Percentiles rank a stretch among this genome's conserved stretches.
phyloP scores from a whole-genome alignment of 2,797 vertebrate genomes.

The Monodelphis domestica region DNA sequence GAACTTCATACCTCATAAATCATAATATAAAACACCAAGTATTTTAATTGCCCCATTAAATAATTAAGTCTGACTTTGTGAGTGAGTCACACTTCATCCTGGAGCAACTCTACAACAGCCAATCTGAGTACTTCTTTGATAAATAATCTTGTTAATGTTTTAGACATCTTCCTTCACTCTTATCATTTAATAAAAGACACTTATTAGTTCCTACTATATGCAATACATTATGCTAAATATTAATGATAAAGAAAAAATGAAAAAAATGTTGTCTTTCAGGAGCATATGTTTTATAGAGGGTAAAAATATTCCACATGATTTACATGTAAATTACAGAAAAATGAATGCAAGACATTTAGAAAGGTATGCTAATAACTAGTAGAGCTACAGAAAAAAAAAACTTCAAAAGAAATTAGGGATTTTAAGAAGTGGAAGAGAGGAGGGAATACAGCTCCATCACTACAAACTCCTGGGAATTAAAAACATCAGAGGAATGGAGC shows the following conservation, averaged over 20 bases:
- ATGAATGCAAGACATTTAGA: background rate
- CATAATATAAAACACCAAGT: conserved; percentile 71
- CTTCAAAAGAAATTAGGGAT: background rate
- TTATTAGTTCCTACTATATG: background rate
- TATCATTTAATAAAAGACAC: background rate
- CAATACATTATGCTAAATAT: background rate
- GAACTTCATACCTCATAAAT: conserved; percentile 75
- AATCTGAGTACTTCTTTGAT: conserved; percentile 72
- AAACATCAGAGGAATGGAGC: background rate
- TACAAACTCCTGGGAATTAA: background rate
- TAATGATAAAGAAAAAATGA: background rate
- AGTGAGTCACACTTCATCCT: conserved; percentile 68
- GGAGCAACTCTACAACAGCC: conserved; percentile 56
- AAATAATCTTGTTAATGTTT: conserved; percentile 61
- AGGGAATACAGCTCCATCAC: background rate
- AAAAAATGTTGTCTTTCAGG: background rate
- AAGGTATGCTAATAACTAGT: background rate
- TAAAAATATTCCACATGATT: background rate
- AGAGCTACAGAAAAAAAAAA: background rate
- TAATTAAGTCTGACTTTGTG: conserved; percentile 78
- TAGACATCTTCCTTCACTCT: conserved; percentile 49
- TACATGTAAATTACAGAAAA: background rate
- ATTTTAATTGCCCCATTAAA: conserved; percentile 78
- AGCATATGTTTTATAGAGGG: background rate
- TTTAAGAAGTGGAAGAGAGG: background rate